Evolutionary conservation across 2,113 vertebrate species (phyloP).

Genomic region (Cheirogaleus medius): DNA sequence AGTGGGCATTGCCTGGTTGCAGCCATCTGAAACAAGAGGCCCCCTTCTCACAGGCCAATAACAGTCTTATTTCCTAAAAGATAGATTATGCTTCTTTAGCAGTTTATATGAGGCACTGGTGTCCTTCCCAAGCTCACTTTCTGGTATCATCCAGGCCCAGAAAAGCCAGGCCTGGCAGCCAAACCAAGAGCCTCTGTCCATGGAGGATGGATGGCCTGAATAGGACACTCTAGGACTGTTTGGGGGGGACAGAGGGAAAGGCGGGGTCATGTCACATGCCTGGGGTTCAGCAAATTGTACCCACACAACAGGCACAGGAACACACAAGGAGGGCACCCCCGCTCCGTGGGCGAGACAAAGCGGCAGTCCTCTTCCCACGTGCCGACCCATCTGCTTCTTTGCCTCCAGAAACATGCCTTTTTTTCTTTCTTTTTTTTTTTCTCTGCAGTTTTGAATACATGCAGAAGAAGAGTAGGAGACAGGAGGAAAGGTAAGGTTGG

Average conservation of each 20-base stretch:
- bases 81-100: not conserved
- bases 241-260: not conserved
- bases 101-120: not conserved
- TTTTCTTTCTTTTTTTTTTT: constrained; percentile 23
- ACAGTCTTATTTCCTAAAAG: not conserved
- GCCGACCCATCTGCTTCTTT: constrained; percentile 71
- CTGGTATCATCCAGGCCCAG: not conserved
- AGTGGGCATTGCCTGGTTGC: not conserved
- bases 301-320: constrained; percentile 60
- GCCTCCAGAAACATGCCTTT: constrained; percentile 59
- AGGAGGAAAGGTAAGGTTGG: constrained; percentile 64
- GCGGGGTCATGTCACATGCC: not conserved
- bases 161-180: not conserved
- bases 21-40: constrained; percentile 25
- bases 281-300: constrained; percentile 52
- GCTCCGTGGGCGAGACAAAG: constrained; percentile 66
- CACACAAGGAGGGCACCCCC: constrained; percentile 58
- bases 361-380: constrained; percentile 48
- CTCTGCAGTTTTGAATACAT: constrained; percentile 58
- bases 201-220: not conserved
- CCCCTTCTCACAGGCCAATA: not conserved
- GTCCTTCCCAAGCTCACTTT: not conserved
- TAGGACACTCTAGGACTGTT: not conserved
- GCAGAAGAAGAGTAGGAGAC: constrained; percentile 63
- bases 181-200: not conserved